Evolutionary conservation across 2,113 vertebrate species (phyloP).

Genomic region (Columbina picui): DNA sequence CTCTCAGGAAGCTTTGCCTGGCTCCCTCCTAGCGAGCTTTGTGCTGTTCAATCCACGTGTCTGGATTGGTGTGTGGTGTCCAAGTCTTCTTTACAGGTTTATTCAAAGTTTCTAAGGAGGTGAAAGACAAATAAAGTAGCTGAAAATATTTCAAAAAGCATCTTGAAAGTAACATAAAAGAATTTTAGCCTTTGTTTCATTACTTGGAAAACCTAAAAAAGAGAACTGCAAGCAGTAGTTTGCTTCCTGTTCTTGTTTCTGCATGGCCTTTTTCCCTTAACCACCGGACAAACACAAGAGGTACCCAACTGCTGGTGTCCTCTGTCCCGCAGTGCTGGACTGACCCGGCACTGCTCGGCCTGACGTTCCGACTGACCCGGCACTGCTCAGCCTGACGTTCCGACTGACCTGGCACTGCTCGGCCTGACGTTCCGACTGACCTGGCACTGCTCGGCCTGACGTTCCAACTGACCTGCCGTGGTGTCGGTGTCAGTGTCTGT

Average conservation of each 20-base stretch:
- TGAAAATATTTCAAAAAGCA: neutral
- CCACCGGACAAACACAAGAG: neutral
- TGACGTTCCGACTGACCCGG: neutral
- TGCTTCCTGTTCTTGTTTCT: constrained; percentile 1
- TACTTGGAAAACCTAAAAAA: neutral
- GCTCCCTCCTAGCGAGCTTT: neutral
- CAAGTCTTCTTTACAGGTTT: neutral
- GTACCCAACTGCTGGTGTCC: neutral
- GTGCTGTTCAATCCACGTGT: neutral
- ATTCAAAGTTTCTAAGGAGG: neutral
- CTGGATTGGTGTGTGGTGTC: neutral
- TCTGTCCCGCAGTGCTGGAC: neutral
- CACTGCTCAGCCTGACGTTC: neutral
- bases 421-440: neutral
- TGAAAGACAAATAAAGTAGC: neutral
- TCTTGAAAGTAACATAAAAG: neutral
- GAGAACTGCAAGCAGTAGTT: neutral
- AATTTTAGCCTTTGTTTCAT: neutral
- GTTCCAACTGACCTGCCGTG: too few relatives aligned
- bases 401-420: neutral
- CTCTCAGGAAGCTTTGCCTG: neutral
- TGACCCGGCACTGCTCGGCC: neutral
- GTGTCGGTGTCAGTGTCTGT: too few relatives aligned
- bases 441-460: neutral
- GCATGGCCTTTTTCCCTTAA: neutral